A percentile compares a stretch with the other conserved stretches of the same genome.
Conservation (phyloP, 2,797 vertebrate species). For the Momotus momota region DNA sequence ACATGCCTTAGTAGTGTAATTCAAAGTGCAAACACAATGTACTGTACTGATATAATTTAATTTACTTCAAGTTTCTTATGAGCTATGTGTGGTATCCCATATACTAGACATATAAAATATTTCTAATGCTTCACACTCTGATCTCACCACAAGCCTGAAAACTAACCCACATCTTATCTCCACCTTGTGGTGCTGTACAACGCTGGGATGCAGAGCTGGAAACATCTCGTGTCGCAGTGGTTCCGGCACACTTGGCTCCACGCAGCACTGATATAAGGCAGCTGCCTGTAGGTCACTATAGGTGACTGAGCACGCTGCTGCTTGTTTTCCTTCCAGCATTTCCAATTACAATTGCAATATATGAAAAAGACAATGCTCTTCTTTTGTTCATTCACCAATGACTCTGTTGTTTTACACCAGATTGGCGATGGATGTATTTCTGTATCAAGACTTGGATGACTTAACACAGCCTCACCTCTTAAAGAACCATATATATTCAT, state of each 20-base stretch:
- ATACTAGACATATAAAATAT: not conserved
- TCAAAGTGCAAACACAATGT: not conserved
- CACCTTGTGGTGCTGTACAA: not conserved
- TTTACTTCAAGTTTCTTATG: not conserved
- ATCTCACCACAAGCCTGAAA: not conserved
- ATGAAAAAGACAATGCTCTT: not conserved
- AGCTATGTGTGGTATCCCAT: not conserved
- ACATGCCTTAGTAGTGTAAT: not conserved
- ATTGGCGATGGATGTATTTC: not conserved
- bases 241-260: not conserved
- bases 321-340: not conserved
- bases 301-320: accelerated
- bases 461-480: not conserved
- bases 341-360: not conserved
- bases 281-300: not conserved
- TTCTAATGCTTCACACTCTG: not conserved
- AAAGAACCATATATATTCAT: not conserved
- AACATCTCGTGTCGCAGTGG: accelerated
- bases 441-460: not conserved
- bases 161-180: not conserved
- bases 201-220: accelerated
- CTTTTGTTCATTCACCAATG: not conserved
- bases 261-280: not conserved
- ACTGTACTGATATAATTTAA: not conserved
- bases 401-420: not conserved